A percentile compares a stretch with the other conserved stretches of the same genome.
Evolutionary conservation across 2,888 invertebrate genomes (phyloP).

Genomic region (Malachius bipustulatus): DNA sequence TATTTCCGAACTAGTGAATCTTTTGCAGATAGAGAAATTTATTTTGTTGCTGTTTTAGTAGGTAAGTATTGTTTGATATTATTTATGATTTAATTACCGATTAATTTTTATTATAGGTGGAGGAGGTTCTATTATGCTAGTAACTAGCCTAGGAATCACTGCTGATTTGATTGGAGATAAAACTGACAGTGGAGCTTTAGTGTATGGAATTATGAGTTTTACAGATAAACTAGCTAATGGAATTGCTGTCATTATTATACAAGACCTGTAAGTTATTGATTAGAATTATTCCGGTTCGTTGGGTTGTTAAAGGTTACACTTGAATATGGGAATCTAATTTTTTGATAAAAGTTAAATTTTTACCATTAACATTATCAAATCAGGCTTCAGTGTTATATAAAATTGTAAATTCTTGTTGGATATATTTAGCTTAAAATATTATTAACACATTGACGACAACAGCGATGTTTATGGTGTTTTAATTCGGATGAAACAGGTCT

Average conservation of each 20-base stretch:
- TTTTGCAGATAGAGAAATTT: slow-evolving; percentile 50
- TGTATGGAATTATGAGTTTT: slow-evolving; percentile 89
- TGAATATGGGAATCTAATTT: slow-evolving; percentile 4
- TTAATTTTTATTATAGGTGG: slow-evolving; percentile 45
- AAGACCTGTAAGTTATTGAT: slow-evolving; percentile 50
- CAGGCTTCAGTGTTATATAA: too few species aligned
- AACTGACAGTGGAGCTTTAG: slow-evolving; percentile 78
- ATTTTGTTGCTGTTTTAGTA: slow-evolving; percentile 57
- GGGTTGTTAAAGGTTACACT: slow-evolving; percentile 5
- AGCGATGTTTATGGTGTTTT: too few species aligned
- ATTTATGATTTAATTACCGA: too few species aligned
- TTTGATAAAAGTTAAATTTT: not conserved
- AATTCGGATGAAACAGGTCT: too few species aligned
- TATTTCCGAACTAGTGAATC: slow-evolving; percentile 44
- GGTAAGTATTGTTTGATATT: too few species aligned
- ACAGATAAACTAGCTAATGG: slow-evolving; percentile 85
- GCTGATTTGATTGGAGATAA: slow-evolving; percentile 77
- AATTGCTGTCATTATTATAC: slow-evolving; percentile 67
- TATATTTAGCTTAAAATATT: too few species aligned
- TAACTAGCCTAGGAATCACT: slow-evolving; percentile 76
- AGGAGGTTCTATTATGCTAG: slow-evolving; percentile 71
- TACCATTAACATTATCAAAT: too few species aligned
- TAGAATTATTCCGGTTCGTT: not conserved
- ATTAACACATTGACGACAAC: too few species aligned
- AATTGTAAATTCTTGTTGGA: too few species aligned